phyloP scores from a whole-genome alignment of 2,888 invertebrate species.

The Hypercompe scribonia region DNA sequence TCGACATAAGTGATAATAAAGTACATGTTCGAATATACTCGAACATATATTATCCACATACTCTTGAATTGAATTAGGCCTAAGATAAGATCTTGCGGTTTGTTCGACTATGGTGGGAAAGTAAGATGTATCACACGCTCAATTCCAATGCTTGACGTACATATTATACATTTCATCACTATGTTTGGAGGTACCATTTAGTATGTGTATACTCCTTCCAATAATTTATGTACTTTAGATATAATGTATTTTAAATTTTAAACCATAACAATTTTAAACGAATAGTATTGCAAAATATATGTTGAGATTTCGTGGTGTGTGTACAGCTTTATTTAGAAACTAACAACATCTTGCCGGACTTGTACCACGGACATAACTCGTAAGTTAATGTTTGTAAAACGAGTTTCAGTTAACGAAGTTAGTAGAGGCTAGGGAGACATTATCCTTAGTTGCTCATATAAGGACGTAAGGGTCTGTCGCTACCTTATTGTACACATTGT shows the following conservation, averaged over 20 bases:
- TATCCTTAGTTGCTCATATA: slow-evolving; percentile 13
- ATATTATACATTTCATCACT: no score
- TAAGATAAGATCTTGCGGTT: no score
- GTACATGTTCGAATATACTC: no score
- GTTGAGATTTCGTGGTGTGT: not conserved
- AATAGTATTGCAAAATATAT: not conserved
- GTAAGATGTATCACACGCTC: no score
- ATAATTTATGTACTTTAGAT: not conserved
- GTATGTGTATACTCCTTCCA: not conserved
- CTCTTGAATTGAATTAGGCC: no score
- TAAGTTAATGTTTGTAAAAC: slow-evolving; percentile 46
- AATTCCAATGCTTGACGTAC: no score
- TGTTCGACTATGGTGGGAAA: no score
- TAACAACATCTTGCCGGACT: not conserved
- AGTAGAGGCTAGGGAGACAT: slow-evolving; percentile 29
- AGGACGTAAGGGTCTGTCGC: slow-evolving; percentile 23
- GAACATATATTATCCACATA: no score
- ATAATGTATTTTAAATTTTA: not conserved
- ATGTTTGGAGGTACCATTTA: not conserved
- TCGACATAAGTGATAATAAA: no score
- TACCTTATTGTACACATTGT: slow-evolving; percentile 20
- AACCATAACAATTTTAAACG: not conserved
- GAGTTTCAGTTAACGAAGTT: slow-evolving; percentile 37
- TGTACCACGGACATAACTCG: slow-evolving; percentile 25
- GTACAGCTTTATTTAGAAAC: slow-evolving; percentile 1